Conservation (phyloP, 2,113 vertebrate genomes). For the Gnathonemus longibarbis region DNA sequence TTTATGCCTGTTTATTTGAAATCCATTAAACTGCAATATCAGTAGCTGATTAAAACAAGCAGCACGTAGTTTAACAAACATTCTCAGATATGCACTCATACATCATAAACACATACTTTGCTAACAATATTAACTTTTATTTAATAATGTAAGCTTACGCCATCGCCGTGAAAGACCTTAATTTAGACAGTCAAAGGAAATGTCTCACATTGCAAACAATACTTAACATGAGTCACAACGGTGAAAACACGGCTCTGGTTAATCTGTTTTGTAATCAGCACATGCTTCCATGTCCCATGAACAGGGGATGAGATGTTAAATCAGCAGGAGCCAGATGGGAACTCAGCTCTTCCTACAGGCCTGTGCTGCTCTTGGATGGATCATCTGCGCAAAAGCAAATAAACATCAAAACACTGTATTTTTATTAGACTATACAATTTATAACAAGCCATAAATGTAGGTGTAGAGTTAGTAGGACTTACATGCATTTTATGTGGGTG, state of each 20-base stretch:
- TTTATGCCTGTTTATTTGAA: neutral
- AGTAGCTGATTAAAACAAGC: neutral
- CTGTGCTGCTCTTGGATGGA: neutral
- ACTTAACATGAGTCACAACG: neutral
- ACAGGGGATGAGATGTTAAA: neutral
- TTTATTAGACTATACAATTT: neutral
- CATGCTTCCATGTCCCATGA: neutral
- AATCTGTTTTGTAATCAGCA: neutral
- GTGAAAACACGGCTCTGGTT: neutral
- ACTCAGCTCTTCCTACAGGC: neutral
- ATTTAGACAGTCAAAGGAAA: neutral
- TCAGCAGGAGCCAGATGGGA: neutral
- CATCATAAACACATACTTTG: neutral
- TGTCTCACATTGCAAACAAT: neutral
- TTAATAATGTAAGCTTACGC: neutral
- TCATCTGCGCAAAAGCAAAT: neutral
- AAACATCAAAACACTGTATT: neutral
- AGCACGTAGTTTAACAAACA: neutral
- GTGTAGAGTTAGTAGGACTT: neutral
- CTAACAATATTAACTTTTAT: neutral
- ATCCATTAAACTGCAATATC: neutral
- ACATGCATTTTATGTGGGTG: neutral
- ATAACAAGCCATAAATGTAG: neutral
- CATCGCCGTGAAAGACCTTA: neutral
- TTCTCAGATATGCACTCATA: neutral